Evolutionary conservation across 2,888 invertebrate species (phyloP).

Genomic region (Aradus depressus): DNA sequence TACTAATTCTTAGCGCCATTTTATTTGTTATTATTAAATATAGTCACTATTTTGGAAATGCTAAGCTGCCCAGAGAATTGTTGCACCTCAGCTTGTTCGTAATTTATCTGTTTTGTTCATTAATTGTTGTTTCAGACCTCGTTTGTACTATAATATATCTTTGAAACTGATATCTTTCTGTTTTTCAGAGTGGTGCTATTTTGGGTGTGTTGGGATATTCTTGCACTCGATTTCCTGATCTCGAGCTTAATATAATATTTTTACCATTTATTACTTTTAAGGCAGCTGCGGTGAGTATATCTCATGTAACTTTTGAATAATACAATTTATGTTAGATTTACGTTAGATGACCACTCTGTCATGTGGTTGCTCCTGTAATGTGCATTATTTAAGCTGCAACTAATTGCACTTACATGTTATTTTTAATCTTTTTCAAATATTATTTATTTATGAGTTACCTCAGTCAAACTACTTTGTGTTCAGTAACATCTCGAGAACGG

Average conservation of each 20-base stretch:
- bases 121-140: too few relatives aligned
- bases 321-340: background rate
- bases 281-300: slow-evolving; percentile 58
- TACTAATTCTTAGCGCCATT: too few relatives aligned
- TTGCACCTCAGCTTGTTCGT: too few relatives aligned
- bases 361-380: background rate
- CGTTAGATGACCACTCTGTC: background rate
- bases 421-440: too few relatives aligned
- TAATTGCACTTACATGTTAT: too few relatives aligned
- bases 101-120: too few relatives aligned
- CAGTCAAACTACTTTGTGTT: too few relatives aligned
- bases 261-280: slow-evolving; percentile 81
- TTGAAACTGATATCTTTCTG: slow-evolving; percentile 25
- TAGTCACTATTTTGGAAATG: too few relatives aligned
- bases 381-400: background rate
- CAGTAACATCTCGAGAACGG: too few relatives aligned
- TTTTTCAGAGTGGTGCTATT: slow-evolving; percentile 83
- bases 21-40: too few relatives aligned
- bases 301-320: background rate
- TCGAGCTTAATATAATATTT: slow-evolving; percentile 77
- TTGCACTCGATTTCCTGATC: slow-evolving; percentile 79
- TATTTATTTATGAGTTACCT: too few relatives aligned
- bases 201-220: slow-evolving; percentile 80
- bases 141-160: background rate
- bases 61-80: too few relatives aligned